phyloP scores from a whole-genome alignment of 2,797 vertebrate genomes.

The Urophycis tenuis region DNA sequence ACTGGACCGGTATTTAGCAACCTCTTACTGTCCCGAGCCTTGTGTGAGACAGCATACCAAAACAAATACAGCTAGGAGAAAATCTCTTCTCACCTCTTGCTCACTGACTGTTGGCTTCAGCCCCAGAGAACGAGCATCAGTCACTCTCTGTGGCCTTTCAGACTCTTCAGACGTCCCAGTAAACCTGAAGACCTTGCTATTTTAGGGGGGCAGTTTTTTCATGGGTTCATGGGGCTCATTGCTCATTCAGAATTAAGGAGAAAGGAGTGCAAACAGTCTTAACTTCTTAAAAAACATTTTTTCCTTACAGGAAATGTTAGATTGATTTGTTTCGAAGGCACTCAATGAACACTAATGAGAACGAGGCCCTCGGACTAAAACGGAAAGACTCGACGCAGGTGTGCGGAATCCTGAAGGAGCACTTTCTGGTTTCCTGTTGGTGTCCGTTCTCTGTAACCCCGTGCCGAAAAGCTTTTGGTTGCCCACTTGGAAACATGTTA shows the following conservation, averaged over 20 bases:
- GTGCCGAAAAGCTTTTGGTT: background rate
- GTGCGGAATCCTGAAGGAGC: background rate
- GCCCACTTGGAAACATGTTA: background rate
- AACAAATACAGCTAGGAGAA: background rate
- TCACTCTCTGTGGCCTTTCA: background rate
- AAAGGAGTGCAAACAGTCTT: conserved; percentile 27
- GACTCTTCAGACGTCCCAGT: background rate
- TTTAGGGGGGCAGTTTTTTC: conserved; percentile 8
- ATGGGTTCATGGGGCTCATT: conserved; percentile 16
- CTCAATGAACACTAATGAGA: background rate
- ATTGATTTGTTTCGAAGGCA: background rate
- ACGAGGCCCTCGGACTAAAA: background rate
- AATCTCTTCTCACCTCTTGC: background rate
- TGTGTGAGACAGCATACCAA: background rate
- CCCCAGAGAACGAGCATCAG: background rate
- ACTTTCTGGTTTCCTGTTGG: background rate
- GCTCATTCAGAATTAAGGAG: conserved; percentile 44
- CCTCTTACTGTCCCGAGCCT: conserved; percentile 1
- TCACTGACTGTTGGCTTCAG: background rate
- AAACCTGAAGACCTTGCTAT: background rate
- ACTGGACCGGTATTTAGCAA: background rate
- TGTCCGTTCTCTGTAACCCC: background rate
- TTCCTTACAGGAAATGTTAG: conserved; percentile 31
- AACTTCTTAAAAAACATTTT: conserved; percentile 25
- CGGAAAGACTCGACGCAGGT: background rate